These are phyloP conservation scores for Hetaerina titia DNA, from an alignment of 2,888 invertebrate species.

Conservation along the genomic window DNA sequence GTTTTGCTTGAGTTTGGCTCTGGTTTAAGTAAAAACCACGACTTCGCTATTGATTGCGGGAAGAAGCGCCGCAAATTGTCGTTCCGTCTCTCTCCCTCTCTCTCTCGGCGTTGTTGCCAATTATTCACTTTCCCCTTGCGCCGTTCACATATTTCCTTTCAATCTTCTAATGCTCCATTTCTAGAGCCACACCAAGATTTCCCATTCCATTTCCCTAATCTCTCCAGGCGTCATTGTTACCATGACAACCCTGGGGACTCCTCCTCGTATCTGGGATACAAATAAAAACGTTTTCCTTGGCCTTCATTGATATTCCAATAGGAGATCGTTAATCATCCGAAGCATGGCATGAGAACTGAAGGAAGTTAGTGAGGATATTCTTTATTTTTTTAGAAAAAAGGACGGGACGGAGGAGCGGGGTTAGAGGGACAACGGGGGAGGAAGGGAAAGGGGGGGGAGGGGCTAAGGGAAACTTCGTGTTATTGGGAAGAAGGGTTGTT, in stretches of 20 bases:
- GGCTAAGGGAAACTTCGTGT: constrained; percentile 62
- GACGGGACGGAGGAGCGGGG: background rate
- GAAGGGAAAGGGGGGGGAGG: background rate
- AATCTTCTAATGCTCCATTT: constrained; percentile 24
- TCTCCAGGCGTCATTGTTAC: constrained; percentile 55
- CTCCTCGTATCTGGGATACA: constrained; percentile 64
- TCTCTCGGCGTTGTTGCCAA: background rate
- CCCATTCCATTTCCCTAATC: background rate
- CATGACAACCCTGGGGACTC: constrained; percentile 51
- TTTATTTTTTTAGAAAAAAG: background rate
- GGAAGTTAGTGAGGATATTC: constrained; percentile 28
- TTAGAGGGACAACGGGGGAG: too few relatives aligned
- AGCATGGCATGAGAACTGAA: constrained; percentile 62
- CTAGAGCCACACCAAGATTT: background rate
- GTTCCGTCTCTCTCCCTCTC: background rate
- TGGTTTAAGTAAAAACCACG: too few relatives aligned
- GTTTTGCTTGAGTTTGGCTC: too few relatives aligned
- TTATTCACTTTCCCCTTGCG: background rate
- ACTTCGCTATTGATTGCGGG: background rate
- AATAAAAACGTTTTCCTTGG: constrained; percentile 61
- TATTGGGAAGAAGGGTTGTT: constrained; percentile 60
- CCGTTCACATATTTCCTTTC: constrained; percentile 44
- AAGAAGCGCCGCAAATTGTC: background rate
- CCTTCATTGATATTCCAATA: constrained; percentile 67
- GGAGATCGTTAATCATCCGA: constrained; percentile 65